Evolutionary conservation across 2,113 vertebrate species (phyloP).

Genomic region (Cyprinus carpio): DNA sequence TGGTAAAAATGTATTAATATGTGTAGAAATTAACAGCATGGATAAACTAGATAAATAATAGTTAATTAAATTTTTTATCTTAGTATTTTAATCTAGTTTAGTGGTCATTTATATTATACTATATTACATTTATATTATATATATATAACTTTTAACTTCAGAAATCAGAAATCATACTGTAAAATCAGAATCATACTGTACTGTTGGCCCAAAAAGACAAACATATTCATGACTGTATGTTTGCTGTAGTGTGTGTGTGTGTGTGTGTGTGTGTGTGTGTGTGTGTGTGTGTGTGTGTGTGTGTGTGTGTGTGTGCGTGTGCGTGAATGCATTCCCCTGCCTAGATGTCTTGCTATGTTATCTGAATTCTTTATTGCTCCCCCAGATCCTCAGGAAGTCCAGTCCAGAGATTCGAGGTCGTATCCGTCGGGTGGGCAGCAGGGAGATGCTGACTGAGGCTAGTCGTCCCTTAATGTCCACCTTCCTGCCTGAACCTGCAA

Average conservation of each 20-base stretch:
- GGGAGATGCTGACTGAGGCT: constrained; percentile 79
- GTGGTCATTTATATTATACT: too few species aligned
- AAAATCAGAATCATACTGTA: background rate
- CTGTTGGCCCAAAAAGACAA: background rate
- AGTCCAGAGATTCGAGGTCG: constrained; percentile 82
- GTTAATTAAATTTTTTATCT: too few species aligned
- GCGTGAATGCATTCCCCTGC: constrained; percentile 8
- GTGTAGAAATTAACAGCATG: background rate
- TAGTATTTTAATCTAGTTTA: too few species aligned
- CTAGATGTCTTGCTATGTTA: constrained; percentile 17
- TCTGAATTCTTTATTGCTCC: constrained; percentile 44
- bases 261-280: background rate
- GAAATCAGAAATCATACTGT: too few species aligned
- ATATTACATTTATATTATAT: too few species aligned
- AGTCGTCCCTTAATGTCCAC: constrained; percentile 81
- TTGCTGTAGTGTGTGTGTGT: background rate
- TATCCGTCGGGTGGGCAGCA: constrained; percentile 82
- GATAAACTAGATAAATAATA: too few species aligned
- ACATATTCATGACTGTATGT: background rate
- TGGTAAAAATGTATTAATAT: background rate
- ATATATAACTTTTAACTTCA: too few species aligned
- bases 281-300: background rate
- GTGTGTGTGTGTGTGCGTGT: constrained; percentile 1
- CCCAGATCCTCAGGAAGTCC: constrained; percentile 80
- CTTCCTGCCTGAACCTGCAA: constrained; percentile 83